Evolutionary conservation across 1,140 invertebrate species (phyloP), one percentile per base, ranked within the genome.

Genomic region (Leptinotarsa texana): DNA sequence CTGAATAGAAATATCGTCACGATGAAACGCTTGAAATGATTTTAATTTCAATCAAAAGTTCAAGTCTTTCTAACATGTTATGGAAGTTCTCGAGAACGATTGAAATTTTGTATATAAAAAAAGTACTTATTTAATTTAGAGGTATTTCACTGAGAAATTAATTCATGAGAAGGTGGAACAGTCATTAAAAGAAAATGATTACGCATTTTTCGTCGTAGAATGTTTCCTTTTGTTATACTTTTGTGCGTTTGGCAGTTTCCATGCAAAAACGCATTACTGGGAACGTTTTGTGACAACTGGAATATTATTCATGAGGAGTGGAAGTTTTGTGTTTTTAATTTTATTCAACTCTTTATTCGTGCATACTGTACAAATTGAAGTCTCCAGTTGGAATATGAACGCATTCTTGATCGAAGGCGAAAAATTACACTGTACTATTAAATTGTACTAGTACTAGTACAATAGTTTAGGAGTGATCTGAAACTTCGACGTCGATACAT

Each of bases 101-200:
- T 66, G 22, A 66, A 66, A 66, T 66, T 33, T 24, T 66, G 3
- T 17, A 33, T 66, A 66, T 22, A 21, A 65, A 65, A 65, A 24
- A 65, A 65, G 63, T 27, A 27, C 22, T 17, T 27, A 33, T 66
- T 66, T 4, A 27, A 66, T 66, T 66, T 3, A 0, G 63, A 2
- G 27, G 13, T 66, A 66, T 66, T 66, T 22, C 63, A 27, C 27
- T 27, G 63, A 21, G 18, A 11, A 65, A 65, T 65, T 65, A 65
- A 65, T 65, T 65, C 21, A 22, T 27, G 6, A 15, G 22, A 65
- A 22, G 63, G 63, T 65, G 22, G 27, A 22, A 65, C 27, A 24
- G 63, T 65, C 13, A 65, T 65, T 65, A 33, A 57, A n/a, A 57
- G 17, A n/a, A 57, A 57, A 18, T n/a, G 13, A 57, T 1, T 2